Percentiles rank a stretch among this genome's conserved stretches.
Evolutionary conservation across 2,113 vertebrate species (phyloP).

Genomic region (Laticauda colubrina): DNA sequence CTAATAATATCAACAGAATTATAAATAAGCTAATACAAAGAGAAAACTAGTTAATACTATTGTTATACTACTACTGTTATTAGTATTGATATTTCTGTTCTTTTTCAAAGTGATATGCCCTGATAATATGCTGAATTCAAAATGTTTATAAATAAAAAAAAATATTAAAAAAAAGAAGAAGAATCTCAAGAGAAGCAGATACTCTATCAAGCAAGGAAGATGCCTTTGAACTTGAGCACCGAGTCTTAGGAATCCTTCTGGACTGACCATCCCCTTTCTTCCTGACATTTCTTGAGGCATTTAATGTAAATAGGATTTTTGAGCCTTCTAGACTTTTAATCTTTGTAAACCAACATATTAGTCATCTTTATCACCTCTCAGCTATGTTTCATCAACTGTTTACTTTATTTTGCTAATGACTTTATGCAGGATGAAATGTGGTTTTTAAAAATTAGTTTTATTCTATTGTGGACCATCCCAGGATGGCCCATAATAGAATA

Average conservation of each 20-base stretch:
- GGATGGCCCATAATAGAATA: too few species aligned
- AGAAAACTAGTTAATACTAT: too few species aligned
- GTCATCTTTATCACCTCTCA: not conserved
- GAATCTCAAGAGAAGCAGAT: not conserved
- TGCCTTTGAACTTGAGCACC: not conserved
- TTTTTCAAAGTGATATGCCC: too few species aligned
- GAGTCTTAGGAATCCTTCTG: not conserved
- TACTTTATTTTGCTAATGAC: not conserved
- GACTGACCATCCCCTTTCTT: not conserved
- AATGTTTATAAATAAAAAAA: too few species aligned
- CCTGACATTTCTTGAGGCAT: not conserved
- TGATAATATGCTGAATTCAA: too few species aligned
- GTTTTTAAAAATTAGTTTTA: not conserved
- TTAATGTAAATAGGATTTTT: not conserved
- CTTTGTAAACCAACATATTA: not conserved
- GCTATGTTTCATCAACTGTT: not conserved
- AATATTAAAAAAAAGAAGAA: too few species aligned
- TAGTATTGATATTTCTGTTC: too few species aligned
- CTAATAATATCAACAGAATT: too few species aligned
- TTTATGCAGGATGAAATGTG: not conserved
- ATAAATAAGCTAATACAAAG: too few species aligned
- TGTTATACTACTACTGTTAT: too few species aligned
- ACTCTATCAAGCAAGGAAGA: not conserved
- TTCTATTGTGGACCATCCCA: not conserved
- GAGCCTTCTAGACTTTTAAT: not conserved